Evolutionary conservation across 2,113 vertebrate genomes (phyloP).

Genomic region (Atlantisia rogersi): DNA sequence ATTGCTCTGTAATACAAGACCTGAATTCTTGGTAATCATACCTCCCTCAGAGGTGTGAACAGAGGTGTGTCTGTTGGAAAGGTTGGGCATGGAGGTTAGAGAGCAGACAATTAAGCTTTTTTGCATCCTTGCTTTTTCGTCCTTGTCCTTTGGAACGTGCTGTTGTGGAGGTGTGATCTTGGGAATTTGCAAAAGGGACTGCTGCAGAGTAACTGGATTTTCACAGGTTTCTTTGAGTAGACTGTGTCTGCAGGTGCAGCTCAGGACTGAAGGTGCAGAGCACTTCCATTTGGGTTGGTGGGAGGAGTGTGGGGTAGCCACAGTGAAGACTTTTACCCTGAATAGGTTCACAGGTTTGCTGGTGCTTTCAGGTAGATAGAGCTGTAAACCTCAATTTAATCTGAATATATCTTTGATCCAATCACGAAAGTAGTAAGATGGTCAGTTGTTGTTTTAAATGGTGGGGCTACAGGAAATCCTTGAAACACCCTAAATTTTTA

Average conservation of each 20-base stretch:
- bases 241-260: neutral
- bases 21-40: neutral
- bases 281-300: accelerated
- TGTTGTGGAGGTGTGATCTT: neutral
- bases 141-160: neutral
- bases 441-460: neutral
- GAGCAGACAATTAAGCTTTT: neutral
- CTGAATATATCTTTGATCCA: neutral
- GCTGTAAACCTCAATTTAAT: neutral
- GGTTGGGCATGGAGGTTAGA: neutral
- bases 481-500: neutral
- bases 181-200: neutral
- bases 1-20: neutral
- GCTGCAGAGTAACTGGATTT: neutral
- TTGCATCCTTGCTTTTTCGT: neutral
- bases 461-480: neutral
- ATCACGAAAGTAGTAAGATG: neutral
- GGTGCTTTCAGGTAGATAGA: neutral
- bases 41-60: neutral
- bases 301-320: neutral
- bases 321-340: neutral
- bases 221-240: neutral
- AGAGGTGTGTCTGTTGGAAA: neutral
- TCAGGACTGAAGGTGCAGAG: neutral
- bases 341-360: neutral